Base-by-base conservation (phyloP, 1,140 invertebrate species). In the Drosophila asahinai region DNA sequence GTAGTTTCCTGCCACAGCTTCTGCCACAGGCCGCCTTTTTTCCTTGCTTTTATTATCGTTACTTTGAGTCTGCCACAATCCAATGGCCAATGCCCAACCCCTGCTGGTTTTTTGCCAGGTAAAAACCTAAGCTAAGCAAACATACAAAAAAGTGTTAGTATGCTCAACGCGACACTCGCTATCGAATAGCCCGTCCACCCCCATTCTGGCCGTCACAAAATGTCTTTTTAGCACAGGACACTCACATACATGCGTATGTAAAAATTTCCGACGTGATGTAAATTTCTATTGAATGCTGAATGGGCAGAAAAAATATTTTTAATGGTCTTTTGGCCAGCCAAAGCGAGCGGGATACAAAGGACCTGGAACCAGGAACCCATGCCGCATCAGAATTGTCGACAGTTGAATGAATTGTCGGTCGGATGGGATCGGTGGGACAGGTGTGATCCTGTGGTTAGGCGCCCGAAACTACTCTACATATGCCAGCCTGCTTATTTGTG, bases 231-330 rank as follows among this genome's bases (percentile, higher is more conserved):
- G 72, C 70, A 45, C 47, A 75, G 70, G 54, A 64, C 55, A 63
- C 48, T 14, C 27, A 64, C 38, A 43, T 40, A 58, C 42, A 63
- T 43, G 49, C 62, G 71, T 72, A 90, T 89, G 84, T 90, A 84
- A 84, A 90, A 84, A 70, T 73, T 43, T 79, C 81, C 83, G 84
- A 89, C 84, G 84, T 89, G 84, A 89, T 89, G 84, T 89, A 89
- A 89, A 90, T 89, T 89, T 89, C 86, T 89, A 89, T 89, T 89
- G 86, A 89, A 90, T 90, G 84, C 84, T 90, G 84, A 89, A 90
- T 90, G 81, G 81, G 81, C 84, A 89, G 77, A 89, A 89, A 87
- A 87, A 87, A 84, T 81, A 89, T 84, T 81, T 89, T 90, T 81
- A 89, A 90, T 84, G 86, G 81, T 84, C 74, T 75, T 87, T 84